Evolutionary conservation across 2,113 vertebrate genomes (phyloP), one percentile per base, ranked within the genome.

Genomic region (Romanogobio albipinnatus): DNA sequence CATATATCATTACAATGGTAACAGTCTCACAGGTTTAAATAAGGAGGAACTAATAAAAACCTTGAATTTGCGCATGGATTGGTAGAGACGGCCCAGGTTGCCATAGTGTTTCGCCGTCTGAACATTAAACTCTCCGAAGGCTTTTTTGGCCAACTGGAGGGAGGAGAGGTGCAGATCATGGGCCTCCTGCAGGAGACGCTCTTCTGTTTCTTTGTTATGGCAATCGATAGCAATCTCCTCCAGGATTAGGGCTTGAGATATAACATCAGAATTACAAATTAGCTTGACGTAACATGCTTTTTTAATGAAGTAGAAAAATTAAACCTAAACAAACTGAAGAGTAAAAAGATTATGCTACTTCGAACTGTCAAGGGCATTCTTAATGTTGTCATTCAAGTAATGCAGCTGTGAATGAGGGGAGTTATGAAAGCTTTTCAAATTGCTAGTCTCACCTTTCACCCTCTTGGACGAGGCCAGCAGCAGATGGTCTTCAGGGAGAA

Each of bases 21-120:
- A 14, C 4, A 26, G 14, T 36, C 5, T 68, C 0, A 75, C 19
- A 8, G n/a, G 71, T 47, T 76, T 73, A 73, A 73, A n/a, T 24
- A 47, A 43, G 11, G 22, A 53, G 15, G 1, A 33, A 49, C 19
- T 5, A 81, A 80, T 39, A 17, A 56, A 53, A 45, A 99, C 98
- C 97, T 99, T 99, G 90, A 99, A 99, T 93, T 99, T 99, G 91
- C 98, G 96, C 98, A 99, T 99, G 75, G 98, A 99, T 92, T 99
- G 98, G 93, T 99, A 99, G 85, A 99, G 96, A 43, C 98, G 95
- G 66, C 98, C 98, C 64, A 99, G 95, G 94, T 99, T 99, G 89
- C 98, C 98, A 14, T 99, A 99, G 93, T 99, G 98, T 93, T 99
- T 99, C 77, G 98, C 98, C 9, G 98, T 99, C 91, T 99, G 98